Conservation (phyloP, 2,888 invertebrate genomes). For the Chirona hameri region DNA sequence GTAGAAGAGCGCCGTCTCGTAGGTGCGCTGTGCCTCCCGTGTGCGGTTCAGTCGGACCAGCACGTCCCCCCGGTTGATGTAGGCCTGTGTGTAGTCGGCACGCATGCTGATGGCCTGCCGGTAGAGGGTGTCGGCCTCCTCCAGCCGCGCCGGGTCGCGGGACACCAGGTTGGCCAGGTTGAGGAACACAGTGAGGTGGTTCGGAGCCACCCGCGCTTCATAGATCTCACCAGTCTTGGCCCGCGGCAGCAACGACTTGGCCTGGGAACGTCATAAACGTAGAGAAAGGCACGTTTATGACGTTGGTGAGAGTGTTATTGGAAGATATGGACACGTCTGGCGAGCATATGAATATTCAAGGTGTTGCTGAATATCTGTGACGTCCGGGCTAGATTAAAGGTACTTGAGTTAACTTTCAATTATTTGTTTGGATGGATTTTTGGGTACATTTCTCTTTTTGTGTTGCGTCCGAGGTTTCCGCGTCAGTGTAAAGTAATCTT, state of each 20-base stretch:
- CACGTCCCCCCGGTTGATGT: constrained; percentile 95
- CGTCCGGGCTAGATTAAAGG: no score
- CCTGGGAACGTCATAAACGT: no score
- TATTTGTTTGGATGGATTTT: no score
- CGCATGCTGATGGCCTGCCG: constrained; percentile 93
- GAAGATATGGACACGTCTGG: no score
- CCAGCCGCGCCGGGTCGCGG: constrained; percentile 81
- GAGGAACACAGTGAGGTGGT: constrained; percentile 91
- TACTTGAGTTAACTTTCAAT: no score
- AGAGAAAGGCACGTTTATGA: no score
- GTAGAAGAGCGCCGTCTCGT: constrained; percentile 85
- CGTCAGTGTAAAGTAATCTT: no score
- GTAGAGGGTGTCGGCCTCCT: constrained; percentile 91
- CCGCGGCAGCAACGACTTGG: constrained; percentile 70
- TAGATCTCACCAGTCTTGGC: constrained; percentile 93
- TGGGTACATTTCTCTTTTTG: no score
- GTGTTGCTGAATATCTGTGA: no score
- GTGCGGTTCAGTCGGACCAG: constrained; percentile 90
- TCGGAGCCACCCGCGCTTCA: constrained; percentile 91
- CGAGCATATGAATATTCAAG: no score
- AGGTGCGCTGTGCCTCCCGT: constrained; percentile 90
- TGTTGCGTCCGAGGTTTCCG: no score
- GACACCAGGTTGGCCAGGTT: constrained; percentile 93
- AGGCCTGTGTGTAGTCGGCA: constrained; percentile 91
- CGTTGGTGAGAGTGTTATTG: no score